phyloP scores from a whole-genome alignment of 2,888 invertebrate species.

The Himalopsyche anomala region DNA sequence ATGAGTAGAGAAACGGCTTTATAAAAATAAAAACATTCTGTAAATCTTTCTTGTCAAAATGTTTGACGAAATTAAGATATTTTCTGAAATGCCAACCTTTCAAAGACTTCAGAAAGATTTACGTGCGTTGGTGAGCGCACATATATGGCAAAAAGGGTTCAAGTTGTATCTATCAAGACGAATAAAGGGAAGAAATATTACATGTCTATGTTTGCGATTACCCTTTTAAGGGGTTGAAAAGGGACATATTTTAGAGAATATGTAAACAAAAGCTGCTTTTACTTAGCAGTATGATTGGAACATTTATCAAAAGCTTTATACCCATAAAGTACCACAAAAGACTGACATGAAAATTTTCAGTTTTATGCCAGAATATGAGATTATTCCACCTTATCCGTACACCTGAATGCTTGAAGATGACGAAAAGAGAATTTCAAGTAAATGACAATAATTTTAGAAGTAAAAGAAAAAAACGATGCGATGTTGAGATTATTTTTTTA shows the following conservation, averaged over 20 bases:
- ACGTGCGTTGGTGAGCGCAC: not conserved
- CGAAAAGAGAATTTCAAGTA: no score
- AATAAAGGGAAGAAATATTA: slow-evolving; percentile 44
- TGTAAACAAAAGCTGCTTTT: slow-evolving; percentile 24
- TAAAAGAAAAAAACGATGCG: no score
- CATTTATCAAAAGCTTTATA: slow-evolving; percentile 21
- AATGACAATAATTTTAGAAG: no score
- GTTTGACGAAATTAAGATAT: not conserved
- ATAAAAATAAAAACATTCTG: not conserved
- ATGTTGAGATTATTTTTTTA: no score
- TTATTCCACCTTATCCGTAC: no score
- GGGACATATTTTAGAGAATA: slow-evolving; percentile 30
- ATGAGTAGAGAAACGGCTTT: no score
- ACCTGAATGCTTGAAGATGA: no score
- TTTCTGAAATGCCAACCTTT: not conserved
- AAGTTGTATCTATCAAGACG: slow-evolving; percentile 12
- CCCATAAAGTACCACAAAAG: not conserved
- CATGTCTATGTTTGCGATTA: slow-evolving; percentile 37
- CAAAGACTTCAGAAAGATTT: slow-evolving; percentile 20
- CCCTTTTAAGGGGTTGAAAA: slow-evolving; percentile 26
- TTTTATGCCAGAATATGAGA: no score
- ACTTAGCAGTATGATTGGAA: not conserved
- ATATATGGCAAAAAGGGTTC: slow-evolving; percentile 36
- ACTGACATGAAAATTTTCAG: slow-evolving; percentile 1
- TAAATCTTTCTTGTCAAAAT: not conserved